Evolutionary conservation across 2,888 invertebrate species (phyloP), one percentile per base, ranked within the genome.

Genomic region (Tetranychus piercei): DNA sequence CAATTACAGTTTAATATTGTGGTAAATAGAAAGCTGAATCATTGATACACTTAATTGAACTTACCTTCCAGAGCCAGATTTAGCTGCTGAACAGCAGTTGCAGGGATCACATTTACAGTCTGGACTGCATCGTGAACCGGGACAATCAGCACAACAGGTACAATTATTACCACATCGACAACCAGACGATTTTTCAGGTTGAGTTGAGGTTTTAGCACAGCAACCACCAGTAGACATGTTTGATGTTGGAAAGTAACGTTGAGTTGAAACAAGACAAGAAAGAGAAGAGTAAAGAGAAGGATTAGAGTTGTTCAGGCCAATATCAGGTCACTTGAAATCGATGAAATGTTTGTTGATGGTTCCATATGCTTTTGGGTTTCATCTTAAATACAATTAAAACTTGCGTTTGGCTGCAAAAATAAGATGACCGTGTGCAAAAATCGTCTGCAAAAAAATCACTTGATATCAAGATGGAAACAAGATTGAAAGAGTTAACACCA

Each of bases 61-160:
- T 55, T 20, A 74, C 70, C 74, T 22, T 11, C 71, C 44, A 1
- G 15, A 15, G 8, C 74, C 55, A 11, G 44, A n/a, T 23, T 45
- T 74, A 65, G 34, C 69, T 15, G 64, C 23, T n/a, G n/a, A n/a
- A 34, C 74, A 69, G 8, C 73, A 69, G 8, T 18, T 15, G 67
- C 64, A 64, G 6, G 67, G 73, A 73, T 69, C 44, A 69, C 74
- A 74, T 6, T 23, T 20, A 65, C 69, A 66, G 20, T 34, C 45
- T 11, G 74, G 69, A 70, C 74, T 34, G 34, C 70, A 71, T 22
- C 44, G 44, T 22, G 67, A 69, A 34, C 67, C 71, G 44, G 71
- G 71, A 71, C 71, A 71, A 71, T 20, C 71, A 44, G 44, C n/a
- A 20, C 71, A 71, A 34, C 71, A 71, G 11, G 15, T 71, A 45